Evolutionary conservation across 2,888 invertebrate genomes (phyloP), one percentile per base, ranked within the genome.

Genomic region (Dicycla oo): DNA sequence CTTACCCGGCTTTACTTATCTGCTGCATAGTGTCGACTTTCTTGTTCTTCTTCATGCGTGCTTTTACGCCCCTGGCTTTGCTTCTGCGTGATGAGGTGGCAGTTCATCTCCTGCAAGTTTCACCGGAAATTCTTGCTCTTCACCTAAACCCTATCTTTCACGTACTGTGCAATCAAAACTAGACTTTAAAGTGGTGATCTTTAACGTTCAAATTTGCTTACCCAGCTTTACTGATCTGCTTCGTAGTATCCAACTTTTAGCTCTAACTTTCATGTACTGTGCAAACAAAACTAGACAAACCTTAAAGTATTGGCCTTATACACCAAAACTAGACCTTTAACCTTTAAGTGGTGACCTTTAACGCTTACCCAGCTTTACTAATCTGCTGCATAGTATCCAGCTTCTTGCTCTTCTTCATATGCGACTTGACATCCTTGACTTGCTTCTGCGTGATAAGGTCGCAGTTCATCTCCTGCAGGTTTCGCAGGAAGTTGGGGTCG

Each of bases 401-500:
- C 85, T 98, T 97, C 78, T 97, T 97, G 30, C 94, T 94, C 82
- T 96, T 96, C 90, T 98, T 98, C 97, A 98, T 97, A 88, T 98
- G 98, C 0, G 97, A 94, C 78, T 97, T 97, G 13, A 98, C 97
- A 1, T 97, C 96, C 82, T 97, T 97, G 20, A 97, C 97, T 90
- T 98, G 98, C 18, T 96, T 96, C 81, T 97, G 96, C 0, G 98
- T 98, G 75, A 98, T 97, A 7, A 97, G 96, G 87, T 98, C 97
- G 86, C 97, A 98, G 90, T 99, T 98, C 97, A 99, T 97, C 91
- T 98, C 98, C 93, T 98, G 98, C 49, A 99, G 95, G 67, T 97
- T 97, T 66, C 97, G 96, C 51, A 99, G 92, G 93, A 99, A 99
- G 91, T 97, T 98, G 0, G 98, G 97, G 89, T 99, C 99, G 0